A percentile compares a stretch with the other conserved stretches of the same genome.
Conservation (phyloP, 2,888 invertebrate species). For the Hyposoter didymator region DNA sequence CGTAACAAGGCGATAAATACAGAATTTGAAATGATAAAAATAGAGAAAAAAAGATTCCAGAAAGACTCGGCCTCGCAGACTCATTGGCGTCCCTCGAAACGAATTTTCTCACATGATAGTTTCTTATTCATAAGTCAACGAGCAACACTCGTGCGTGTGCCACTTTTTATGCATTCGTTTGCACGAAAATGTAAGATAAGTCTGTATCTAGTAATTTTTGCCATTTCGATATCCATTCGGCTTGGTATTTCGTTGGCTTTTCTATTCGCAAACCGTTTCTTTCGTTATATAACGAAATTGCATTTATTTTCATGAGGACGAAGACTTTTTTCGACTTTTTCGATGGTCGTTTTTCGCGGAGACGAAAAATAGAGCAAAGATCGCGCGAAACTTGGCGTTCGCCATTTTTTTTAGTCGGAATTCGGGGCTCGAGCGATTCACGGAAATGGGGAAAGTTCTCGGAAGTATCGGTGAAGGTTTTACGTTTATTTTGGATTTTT, state of each 20-base stretch:
- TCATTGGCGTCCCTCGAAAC: slow-evolving; percentile 11
- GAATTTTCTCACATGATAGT: slow-evolving; percentile 3
- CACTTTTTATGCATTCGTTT: not conserved
- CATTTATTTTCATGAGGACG: not conserved
- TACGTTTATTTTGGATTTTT: not conserved
- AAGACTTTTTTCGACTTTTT: not conserved
- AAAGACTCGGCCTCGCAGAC: not conserved
- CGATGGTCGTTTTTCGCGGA: not conserved
- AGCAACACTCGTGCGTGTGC: not conserved
- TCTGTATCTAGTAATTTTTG: not conserved
- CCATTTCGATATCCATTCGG: slow-evolving; percentile 32
- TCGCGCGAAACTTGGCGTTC: not conserved
- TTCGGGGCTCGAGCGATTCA: not conserved
- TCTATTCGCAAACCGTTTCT: slow-evolving; percentile 37
- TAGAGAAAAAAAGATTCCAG: not conserved
- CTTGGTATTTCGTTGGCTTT: not conserved
- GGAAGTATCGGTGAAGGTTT: not conserved
- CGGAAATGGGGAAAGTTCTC: not conserved
- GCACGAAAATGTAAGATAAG: not conserved
- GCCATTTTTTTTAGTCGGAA: not conserved
- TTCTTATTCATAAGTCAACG: slow-evolving; percentile 6
- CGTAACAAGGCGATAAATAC: not conserved
- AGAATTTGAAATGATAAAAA: not conserved
- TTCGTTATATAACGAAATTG: slow-evolving; percentile 31
- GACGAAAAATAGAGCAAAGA: not conserved